Conservation (phyloP, 2,113 vertebrate genomes). For the Gavialis gangeticus region DNA sequence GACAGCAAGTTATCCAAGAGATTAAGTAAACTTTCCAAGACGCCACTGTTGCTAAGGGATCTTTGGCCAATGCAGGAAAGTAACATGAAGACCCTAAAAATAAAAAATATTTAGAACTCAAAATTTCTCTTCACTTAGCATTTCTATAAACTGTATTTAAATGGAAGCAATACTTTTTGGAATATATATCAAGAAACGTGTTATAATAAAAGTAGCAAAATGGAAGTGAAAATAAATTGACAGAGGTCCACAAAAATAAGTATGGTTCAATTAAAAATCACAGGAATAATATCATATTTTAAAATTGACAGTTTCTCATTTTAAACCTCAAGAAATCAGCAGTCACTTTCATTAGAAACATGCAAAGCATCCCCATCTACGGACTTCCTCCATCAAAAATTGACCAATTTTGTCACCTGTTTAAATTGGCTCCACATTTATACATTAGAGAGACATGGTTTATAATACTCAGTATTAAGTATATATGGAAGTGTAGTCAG, state of each 20-base stretch:
- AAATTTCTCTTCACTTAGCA: not conserved
- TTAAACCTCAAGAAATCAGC: constrained; percentile 42
- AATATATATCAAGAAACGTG: not conserved
- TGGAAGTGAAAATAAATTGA: not conserved
- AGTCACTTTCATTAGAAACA: not conserved
- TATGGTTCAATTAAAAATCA: fast-evolving
- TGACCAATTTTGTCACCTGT: not conserved
- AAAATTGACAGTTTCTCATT: not conserved
- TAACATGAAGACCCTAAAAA: constrained; percentile 95
- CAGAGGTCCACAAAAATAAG: not conserved
- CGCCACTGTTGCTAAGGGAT: constrained; percentile 97
- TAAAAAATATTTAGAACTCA: constrained; percentile 41
- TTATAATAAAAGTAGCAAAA: not conserved
- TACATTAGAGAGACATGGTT: too few species aligned
- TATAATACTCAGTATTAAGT: not conserved
- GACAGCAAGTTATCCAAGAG: constrained; percentile 94
- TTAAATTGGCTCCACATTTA: not conserved
- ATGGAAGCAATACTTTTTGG: not conserved
- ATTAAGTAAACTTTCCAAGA: constrained; percentile 96
- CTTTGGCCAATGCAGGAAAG: constrained; percentile 98
- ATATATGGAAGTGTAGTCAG: not conserved
- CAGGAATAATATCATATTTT: not conserved
- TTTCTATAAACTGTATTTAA: not conserved
- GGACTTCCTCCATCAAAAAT: not conserved
- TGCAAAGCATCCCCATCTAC: not conserved